Evolutionary conservation across 2,113 vertebrate species (phyloP).

Genomic region (Percina caprodes): DNA sequence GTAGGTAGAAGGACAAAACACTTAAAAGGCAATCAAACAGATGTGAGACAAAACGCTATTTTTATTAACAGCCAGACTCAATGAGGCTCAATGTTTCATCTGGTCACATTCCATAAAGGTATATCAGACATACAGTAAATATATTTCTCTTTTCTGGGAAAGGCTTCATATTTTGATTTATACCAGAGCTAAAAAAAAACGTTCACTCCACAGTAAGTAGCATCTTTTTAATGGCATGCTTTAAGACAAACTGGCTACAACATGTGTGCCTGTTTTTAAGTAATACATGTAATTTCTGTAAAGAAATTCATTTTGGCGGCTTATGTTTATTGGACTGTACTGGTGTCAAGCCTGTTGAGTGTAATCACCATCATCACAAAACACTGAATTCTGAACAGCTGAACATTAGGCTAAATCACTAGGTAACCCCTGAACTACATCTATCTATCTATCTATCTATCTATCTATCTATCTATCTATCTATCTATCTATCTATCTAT

Average conservation of each 20-base stretch:
- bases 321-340: too few species aligned
- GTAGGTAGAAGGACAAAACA: constrained; percentile 7
- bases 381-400: neutral
- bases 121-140: neutral
- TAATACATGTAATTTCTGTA: too few species aligned
- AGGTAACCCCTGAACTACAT: neutral
- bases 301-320: too few species aligned
- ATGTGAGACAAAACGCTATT: neutral
- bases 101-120: neutral
- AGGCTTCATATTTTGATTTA: neutral
- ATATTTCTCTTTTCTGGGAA: neutral
- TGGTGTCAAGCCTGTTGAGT: too few species aligned
- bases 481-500: too few species aligned
- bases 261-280: too few species aligned
- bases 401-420: neutral
- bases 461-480: too few species aligned
- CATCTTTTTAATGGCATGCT: too few species aligned
- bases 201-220: neutral
- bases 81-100: neutral
- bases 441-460: too few species aligned
- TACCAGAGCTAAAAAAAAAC: neutral
- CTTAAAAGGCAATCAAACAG: neutral
- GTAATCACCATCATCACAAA: neutral
- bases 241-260: too few species aligned
- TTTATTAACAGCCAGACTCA: neutral